Evolutionary conservation across 1,140 invertebrate genomes (phyloP).

Genomic region (Drosophila willistoni): DNA sequence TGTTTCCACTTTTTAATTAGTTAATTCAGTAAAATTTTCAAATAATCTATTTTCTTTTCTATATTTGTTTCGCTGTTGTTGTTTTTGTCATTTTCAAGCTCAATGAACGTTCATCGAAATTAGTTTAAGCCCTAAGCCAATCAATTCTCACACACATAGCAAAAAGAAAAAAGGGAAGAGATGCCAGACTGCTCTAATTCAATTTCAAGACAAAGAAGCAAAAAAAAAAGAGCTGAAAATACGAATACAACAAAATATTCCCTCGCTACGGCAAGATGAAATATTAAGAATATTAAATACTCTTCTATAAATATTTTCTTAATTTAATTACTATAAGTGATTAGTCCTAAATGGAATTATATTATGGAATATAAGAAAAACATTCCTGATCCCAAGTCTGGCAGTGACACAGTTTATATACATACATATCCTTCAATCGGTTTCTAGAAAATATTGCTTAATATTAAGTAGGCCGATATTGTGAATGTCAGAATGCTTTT

Average conservation of each 20-base stretch:
- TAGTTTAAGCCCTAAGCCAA: constrained; percentile 12
- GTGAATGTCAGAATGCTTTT: no score
- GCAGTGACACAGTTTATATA: neutral
- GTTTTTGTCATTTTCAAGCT: neutral
- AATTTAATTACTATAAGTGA: neutral
- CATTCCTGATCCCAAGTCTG: neutral
- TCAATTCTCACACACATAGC: constrained; percentile 8
- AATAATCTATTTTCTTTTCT: neutral
- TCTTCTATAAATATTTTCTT: neutral
- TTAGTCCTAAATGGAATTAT: no score
- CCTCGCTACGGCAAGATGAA: no score
- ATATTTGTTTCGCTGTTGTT: neutral
- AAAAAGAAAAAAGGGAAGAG: neutral
- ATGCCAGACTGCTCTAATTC: constrained; percentile 6
- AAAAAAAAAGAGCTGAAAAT: neutral
- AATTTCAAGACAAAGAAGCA: constrained; percentile 6
- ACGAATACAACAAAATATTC: neutral
- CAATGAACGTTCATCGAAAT: constrained; percentile 14
- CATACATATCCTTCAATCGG: neutral
- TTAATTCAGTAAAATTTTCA: neutral
- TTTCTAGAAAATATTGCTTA: no score
- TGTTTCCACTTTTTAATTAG: neutral
- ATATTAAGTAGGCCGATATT: no score
- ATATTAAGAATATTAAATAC: neutral
- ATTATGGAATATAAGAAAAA: no score